These are phyloP conservation scores for Brachionus rotundiformis DNA, from an alignment of 1,140 invertebrate species.

Conservation along the genomic window DNA sequence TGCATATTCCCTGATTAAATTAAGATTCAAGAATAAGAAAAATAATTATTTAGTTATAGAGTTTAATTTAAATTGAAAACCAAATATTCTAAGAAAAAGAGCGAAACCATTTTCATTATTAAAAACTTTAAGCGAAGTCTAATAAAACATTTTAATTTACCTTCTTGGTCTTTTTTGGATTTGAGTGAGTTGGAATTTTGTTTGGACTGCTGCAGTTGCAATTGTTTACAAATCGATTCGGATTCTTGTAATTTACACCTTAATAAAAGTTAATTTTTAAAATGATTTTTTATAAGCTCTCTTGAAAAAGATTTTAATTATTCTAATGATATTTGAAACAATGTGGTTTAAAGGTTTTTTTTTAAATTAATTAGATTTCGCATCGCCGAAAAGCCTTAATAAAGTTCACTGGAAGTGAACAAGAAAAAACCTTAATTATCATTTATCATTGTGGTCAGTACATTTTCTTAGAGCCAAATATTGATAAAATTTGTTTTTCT, in stretches of 20 bases:
- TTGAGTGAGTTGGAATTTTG: constrained; percentile 14
- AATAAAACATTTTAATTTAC: constrained; percentile 25
- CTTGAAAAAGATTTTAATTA: neutral
- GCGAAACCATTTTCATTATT: neutral
- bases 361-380: constrained; percentile 9
- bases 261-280: neutral
- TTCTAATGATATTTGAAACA: neutral
- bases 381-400: neutral
- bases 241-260: constrained; percentile 45
- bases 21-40: neutral
- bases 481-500: neutral
- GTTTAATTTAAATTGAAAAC: neutral
- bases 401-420: constrained; percentile 15
- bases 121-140: neutral
- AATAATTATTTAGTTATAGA: neutral
- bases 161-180: constrained; percentile 16
- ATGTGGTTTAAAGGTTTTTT: neutral
- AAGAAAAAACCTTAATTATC: neutral
- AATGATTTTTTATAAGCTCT: neutral
- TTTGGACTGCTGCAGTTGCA: constrained; percentile 33
- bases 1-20: neutral
- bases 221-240: constrained; percentile 48
- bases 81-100: neutral
- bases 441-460: neutral
- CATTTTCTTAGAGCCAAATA: neutral